phyloP scores from a whole-genome alignment of 2,797 vertebrate species.

The Hippopotamyrus pictus region DNA sequence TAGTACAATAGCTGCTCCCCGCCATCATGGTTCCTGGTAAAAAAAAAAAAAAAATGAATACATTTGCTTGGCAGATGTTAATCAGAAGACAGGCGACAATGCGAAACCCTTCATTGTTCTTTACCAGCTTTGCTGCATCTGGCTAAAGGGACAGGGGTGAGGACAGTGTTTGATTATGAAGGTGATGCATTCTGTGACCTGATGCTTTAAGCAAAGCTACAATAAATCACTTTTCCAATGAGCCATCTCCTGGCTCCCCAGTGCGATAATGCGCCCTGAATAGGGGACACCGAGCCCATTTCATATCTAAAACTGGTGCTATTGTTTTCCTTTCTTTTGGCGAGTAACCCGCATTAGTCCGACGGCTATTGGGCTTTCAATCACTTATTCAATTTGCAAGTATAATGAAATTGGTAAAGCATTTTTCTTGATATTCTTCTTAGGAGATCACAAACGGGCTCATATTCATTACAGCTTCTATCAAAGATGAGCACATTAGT shows the following conservation, averaged over 20 bases:
- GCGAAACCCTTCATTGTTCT: not conserved
- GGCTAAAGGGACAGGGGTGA: not conserved
- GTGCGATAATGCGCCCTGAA: slow-evolving; percentile 10
- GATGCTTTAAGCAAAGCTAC: slow-evolving; percentile 6
- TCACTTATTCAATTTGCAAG: slow-evolving; percentile 23
- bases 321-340: slow-evolving; percentile 19
- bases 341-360: not conserved
- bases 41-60: not conserved
- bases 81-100: not conserved
- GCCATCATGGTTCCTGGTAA: not conserved
- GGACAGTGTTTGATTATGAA: slow-evolving; percentile 21
- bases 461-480: slow-evolving; percentile 11
- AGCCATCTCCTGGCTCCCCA: slow-evolving; percentile 15
- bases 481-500: slow-evolving; percentile 1
- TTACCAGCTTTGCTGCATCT: not conserved
- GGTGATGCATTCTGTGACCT: slow-evolving; percentile 17
- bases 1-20: not conserved
- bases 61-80: not conserved
- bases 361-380: not conserved
- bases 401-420: slow-evolving; percentile 12
- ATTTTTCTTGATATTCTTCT: slow-evolving; percentile 9
- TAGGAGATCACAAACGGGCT: not conserved
- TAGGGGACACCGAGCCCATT: not conserved
- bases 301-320: slow-evolving; percentile 17
- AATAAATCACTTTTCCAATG: slow-evolving; percentile 21